phyloP scores from a whole-genome alignment of 2,888 invertebrate genomes.

The Ophion ventricosus region DNA sequence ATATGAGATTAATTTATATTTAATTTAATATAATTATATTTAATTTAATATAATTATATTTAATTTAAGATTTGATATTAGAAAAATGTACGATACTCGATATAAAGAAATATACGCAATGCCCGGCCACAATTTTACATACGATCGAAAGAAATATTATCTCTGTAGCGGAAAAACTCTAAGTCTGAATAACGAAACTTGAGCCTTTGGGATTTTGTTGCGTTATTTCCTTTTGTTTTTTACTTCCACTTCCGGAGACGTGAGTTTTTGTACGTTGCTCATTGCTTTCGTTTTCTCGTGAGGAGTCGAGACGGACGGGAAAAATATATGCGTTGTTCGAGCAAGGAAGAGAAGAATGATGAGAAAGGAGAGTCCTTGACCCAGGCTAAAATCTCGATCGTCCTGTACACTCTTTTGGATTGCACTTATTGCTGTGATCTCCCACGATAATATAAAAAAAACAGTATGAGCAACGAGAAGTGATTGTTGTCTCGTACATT shows the following conservation, averaged over 20 bases:
- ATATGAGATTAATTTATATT: neutral
- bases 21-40: neutral
- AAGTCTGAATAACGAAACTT: neutral
- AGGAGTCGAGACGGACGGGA: too few relatives aligned
- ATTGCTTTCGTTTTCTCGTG: too few relatives aligned
- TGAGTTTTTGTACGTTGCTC: neutral
- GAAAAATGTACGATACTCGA: neutral
- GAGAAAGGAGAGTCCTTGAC: conserved; percentile 23
- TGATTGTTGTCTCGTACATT: too few relatives aligned
- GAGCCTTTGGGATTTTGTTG: neutral
- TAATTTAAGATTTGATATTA: neutral
- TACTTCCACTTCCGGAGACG: neutral
- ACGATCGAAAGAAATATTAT: neutral
- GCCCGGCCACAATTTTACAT: neutral
- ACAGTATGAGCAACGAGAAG: too few relatives aligned
- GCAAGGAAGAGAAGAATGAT: neutral
- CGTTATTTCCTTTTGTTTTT: neutral
- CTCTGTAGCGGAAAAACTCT: neutral
- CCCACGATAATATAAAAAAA: conserved; percentile 6
- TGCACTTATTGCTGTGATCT: neutral
- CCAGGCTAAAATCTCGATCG: neutral
- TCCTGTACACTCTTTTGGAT: neutral
- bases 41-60: neutral
- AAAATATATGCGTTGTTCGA: too few relatives aligned
- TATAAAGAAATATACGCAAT: neutral